Percentiles rank a stretch among this genome's conserved stretches.
Evolutionary conservation across 2,797 vertebrate species (phyloP).

Genomic region (Perodicticus potto): DNA sequence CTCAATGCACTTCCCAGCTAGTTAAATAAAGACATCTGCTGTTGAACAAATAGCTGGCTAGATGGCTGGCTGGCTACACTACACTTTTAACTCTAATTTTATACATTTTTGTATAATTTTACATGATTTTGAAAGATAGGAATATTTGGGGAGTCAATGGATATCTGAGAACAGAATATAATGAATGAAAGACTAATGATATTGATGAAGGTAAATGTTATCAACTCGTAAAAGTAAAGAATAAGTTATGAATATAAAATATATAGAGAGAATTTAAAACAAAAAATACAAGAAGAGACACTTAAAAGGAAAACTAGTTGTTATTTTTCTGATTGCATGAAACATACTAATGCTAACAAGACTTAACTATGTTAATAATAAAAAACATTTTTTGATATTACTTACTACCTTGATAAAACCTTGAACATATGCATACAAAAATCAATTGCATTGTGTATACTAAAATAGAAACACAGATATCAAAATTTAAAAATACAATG

Average conservation of each 20-base stretch:
- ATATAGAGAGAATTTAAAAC: neutral
- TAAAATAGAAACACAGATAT: neutral
- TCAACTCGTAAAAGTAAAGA: neutral
- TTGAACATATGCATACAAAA: neutral
- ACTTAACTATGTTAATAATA: neutral
- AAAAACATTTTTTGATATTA: neutral
- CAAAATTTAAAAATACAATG: neutral
- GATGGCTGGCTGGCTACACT: neutral
- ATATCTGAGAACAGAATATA: neutral
- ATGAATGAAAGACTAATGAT: neutral
- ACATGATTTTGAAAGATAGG: neutral
- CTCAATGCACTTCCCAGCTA: neutral
- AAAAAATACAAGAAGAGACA: neutral
- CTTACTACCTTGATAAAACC: neutral
- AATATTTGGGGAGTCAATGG: neutral
- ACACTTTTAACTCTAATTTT: neutral
- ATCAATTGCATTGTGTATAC: neutral
- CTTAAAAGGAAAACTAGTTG: neutral
- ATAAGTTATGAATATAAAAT: neutral
- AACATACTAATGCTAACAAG: neutral
- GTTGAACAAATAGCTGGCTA: neutral
- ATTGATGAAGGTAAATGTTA: neutral
- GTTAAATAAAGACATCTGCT: neutral
- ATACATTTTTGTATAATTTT: neutral
- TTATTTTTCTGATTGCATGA: neutral